Conservation (phyloP, 2,797 vertebrate genomes). For the Antrozous pallidus region DNA sequence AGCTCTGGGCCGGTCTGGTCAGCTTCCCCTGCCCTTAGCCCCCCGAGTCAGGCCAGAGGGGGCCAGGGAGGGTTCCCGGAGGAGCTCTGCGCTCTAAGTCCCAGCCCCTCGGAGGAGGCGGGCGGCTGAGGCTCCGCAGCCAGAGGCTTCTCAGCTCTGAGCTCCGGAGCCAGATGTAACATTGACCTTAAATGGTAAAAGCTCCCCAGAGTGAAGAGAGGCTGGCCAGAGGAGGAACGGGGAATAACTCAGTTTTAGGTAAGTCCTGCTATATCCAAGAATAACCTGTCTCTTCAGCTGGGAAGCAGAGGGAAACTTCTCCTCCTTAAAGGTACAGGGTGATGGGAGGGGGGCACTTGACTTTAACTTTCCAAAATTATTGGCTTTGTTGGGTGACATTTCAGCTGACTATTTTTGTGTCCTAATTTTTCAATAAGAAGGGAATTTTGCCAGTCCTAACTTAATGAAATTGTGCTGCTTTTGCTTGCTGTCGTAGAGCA, state of each 20-base stretch:
- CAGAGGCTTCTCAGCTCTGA: slow-evolving; percentile 78
- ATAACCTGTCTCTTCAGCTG: slow-evolving; percentile 84
- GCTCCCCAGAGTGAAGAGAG: slow-evolving; percentile 97
- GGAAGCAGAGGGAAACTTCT: slow-evolving; percentile 77
- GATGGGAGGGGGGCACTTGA: slow-evolving; percentile 52
- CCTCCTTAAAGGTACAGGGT: slow-evolving; percentile 90
- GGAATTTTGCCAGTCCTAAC: slow-evolving; percentile 17
- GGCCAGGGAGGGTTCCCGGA: slow-evolving; percentile 31
- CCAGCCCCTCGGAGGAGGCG: slow-evolving; percentile 71
- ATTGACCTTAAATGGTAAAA: slow-evolving; percentile 99
- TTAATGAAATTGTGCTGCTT: neutral
- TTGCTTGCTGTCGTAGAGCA: slow-evolving; percentile 29
- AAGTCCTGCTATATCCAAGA: slow-evolving; percentile 85
- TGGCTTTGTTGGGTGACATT: slow-evolving; percentile 51
- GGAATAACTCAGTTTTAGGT: slow-evolving; percentile 90
- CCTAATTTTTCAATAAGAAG: slow-evolving; percentile 63
- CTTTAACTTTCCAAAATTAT: slow-evolving; percentile 43
- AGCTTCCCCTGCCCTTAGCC: neutral
- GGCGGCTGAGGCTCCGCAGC: slow-evolving; percentile 52
- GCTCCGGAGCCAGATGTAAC: slow-evolving; percentile 90
- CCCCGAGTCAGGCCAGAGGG: slow-evolving; percentile 8
- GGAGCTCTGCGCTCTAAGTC: slow-evolving; percentile 72
- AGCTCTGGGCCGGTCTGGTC: neutral
- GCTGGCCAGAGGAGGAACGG: slow-evolving; percentile 91
- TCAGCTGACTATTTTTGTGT: slow-evolving; percentile 40